Evolutionary conservation across 2,113 vertebrate genomes (phyloP).

Genomic region (Megaceryle maxima): DNA sequence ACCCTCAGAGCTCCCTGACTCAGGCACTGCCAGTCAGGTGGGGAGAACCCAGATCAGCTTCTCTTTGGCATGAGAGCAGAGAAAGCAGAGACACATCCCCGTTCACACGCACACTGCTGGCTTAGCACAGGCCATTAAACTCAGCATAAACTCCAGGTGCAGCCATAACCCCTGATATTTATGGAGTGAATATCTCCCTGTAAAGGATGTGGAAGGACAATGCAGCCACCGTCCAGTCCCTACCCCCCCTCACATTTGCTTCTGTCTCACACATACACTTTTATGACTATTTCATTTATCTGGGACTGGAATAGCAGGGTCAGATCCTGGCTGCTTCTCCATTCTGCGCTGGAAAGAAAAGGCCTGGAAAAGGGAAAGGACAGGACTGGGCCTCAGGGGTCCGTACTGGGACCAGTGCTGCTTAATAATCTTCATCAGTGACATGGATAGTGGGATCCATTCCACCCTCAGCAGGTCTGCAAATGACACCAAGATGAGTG

Average conservation of each 20-base stretch:
- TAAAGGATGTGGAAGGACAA: background rate
- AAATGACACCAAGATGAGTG: no score
- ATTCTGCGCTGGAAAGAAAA: background rate
- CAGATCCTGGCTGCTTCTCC: background rate
- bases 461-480: no score
- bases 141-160: background rate
- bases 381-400: no score
- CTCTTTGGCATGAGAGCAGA: background rate
- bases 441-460: no score
- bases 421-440: no score
- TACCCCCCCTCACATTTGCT: background rate
- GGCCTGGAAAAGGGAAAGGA: background rate
- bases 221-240: background rate
- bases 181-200: background rate
- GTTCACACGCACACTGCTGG: fast-evolving
- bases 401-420: no score
- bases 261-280: background rate
- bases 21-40: background rate
- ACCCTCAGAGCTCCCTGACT: background rate
- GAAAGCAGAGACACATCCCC: background rate
- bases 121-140: background rate
- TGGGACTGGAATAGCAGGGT: background rate
- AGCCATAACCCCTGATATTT: background rate
- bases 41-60: background rate
- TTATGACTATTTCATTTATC: background rate